A percentile compares a stretch with the other conserved stretches of the same genome.
These are phyloP conservation scores for Euplagia quadripunctaria DNA, from an alignment of 2,888 invertebrate genomes.

Conservation along the genomic window DNA sequence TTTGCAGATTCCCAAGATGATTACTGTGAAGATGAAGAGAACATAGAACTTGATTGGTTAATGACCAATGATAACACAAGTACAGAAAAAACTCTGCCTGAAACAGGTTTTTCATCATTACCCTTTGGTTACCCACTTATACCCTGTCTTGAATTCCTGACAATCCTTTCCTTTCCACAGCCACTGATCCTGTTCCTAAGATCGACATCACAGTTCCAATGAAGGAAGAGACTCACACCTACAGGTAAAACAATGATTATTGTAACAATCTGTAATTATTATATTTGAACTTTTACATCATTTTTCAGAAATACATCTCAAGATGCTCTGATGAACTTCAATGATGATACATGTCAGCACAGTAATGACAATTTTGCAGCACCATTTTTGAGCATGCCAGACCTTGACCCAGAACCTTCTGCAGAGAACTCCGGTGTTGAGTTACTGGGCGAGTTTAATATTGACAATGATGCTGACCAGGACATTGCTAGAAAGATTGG, in stretches of 20 bases:
- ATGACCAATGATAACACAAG: slow-evolving; percentile 56
- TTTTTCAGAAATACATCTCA: slow-evolving; percentile 65
- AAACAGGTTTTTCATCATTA: slow-evolving; percentile 65
- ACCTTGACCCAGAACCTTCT: slow-evolving; percentile 69
- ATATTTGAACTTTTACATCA: not conserved
- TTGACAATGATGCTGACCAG: slow-evolving; percentile 70
- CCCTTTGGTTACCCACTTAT: slow-evolving; percentile 30
- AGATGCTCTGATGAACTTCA: slow-evolving; percentile 68
- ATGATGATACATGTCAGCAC: slow-evolving; percentile 68
- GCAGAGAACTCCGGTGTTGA: slow-evolving; percentile 67
- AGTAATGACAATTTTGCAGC: slow-evolving; percentile 67
- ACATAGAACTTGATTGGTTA: slow-evolving; percentile 74
- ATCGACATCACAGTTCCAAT: slow-evolving; percentile 31
- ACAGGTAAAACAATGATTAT: slow-evolving; percentile 26
- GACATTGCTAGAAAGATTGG: slow-evolving; percentile 63
- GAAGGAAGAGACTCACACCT: slow-evolving; percentile 34
- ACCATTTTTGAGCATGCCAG: slow-evolving; percentile 80
- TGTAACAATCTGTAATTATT: not conserved
- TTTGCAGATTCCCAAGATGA: slow-evolving; percentile 70
- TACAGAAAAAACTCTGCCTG: slow-evolving; percentile 46
- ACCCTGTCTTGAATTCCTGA: slow-evolving; percentile 44
- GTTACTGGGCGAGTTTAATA: slow-evolving; percentile 77
- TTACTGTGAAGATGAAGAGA: slow-evolving; percentile 75
- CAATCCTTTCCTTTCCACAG: slow-evolving; percentile 54
- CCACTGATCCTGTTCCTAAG: slow-evolving; percentile 35